Evolutionary conservation across 2,113 vertebrate genomes (phyloP), one percentile per base, ranked within the genome.

Genomic region (Ardeotis arabs): DNA sequence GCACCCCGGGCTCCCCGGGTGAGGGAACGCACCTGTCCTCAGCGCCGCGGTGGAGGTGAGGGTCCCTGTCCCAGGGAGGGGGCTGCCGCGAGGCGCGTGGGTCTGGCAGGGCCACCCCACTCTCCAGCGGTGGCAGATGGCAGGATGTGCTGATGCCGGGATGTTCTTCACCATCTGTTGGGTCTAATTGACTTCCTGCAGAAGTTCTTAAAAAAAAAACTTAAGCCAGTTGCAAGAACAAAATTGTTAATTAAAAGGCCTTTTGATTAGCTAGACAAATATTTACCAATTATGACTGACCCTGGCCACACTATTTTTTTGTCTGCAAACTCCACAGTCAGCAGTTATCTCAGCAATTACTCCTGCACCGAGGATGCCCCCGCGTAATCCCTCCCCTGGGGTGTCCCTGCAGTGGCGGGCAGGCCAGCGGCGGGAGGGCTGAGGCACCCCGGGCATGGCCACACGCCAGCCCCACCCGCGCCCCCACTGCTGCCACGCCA

Each of bases 221-320:
- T 95, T 66, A 96, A 98, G 94, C 88, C 91, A 95, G 96, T 98
- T 95, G 95, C 96, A 96, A 97, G 96, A 97, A 97, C 94, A 94
- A 97, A 97, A 98, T 97, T 97, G 97, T 97, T 98, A 98, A 98
- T 98, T 98, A 98, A 98, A 98, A 97, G 96, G 90, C 95, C 97
- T 97, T 98, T 97, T 98, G 98, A 98, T 98, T 98, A 98, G 96
- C 96, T 93, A 98, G 98, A 98, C 97, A 98, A 98, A 98, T 98
- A 98, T 98, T 98, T 98, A 98, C 97, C 97, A 97, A 96, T 98
- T 98, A 98, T 25, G 75, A 76, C 75, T 98, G 97, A 98, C 98
- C 98, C 89, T 17, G 29, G 63, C 96, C 95, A 68, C 93, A 83
- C 94, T 92, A 20, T 86, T 87, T 96, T 96, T 93, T 90, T 86